Conservation (phyloP, 2,113 vertebrate genomes). For the Pogona vitticeps region DNA sequence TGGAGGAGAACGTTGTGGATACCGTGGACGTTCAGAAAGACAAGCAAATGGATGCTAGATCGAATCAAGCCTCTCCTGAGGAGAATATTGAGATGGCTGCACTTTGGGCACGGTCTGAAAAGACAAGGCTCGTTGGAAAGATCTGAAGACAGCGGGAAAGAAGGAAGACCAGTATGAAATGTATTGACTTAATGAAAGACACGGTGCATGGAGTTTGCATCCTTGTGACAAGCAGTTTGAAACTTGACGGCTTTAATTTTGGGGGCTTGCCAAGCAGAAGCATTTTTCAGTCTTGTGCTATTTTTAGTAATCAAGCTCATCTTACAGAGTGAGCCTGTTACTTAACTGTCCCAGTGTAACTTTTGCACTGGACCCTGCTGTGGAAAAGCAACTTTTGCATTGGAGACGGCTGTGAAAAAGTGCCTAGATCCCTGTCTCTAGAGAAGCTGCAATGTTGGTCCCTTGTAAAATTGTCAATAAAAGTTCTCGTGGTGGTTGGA, state of each 20-base stretch:
- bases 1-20: too few relatives aligned
- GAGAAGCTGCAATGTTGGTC: background rate
- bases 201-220: background rate
- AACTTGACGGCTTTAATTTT: background rate
- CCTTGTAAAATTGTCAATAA: background rate
- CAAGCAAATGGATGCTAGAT: too few relatives aligned
- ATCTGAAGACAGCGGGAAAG: too few relatives aligned
- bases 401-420: background rate
- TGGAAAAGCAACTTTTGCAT: too few relatives aligned
- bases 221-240: background rate
- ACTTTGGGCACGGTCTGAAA: too few relatives aligned
- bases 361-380: too few relatives aligned
- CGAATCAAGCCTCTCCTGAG: too few relatives aligned
- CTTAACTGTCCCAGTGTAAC: background rate
- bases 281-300: background rate
- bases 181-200: background rate
- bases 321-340: background rate
- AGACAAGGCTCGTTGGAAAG: too few relatives aligned
- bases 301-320: background rate
- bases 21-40: too few relatives aligned
- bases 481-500: background rate
- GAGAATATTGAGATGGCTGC: too few relatives aligned
- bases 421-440: background rate
- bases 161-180: background rate
- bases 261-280: background rate